Conservation (phyloP, 2,888 invertebrate genomes). For the Rhamphomyia laevipes region DNA sequence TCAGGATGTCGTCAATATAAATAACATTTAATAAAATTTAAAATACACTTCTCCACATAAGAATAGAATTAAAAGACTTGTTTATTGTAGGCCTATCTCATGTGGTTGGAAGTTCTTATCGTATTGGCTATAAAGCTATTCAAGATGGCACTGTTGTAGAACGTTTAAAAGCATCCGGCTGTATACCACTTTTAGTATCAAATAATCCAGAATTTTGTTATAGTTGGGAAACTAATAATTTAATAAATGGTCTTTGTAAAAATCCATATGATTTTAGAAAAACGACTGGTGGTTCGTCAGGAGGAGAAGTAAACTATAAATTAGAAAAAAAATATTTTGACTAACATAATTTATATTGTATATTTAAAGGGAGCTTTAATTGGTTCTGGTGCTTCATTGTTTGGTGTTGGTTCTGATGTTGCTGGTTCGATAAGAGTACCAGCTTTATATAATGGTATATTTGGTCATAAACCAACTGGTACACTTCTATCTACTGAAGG, state of each 20-base stretch:
- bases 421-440: conserved; percentile 82
- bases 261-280: conserved; percentile 72
- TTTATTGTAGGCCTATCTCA: conserved; percentile 49
- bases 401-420: conserved; percentile 76
- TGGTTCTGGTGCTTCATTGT: conserved; percentile 59
- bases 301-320: conserved; percentile 58
- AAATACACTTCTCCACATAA: too few relatives aligned
- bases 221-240: conserved; percentile 76
- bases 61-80: too few relatives aligned
- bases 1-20: too few relatives aligned
- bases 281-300: conserved; percentile 79
- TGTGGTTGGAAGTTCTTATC: conserved; percentile 51
- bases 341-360: not conserved
- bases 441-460: conserved; percentile 73
- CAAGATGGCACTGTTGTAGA: conserved; percentile 58
- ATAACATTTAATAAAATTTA: too few relatives aligned
- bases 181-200: conserved; percentile 67
- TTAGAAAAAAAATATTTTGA: not conserved
- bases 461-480: conserved; percentile 74
- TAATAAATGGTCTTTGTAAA: conserved; percentile 60
- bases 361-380: conserved; percentile 51
- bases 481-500: conserved; percentile 47
- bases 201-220: conserved; percentile 82
- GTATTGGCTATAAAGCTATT: conserved; percentile 40
- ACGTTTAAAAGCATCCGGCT: conserved; percentile 56